phyloP scores from a whole-genome alignment of 2,113 vertebrate species.

The Cyanoderma ruficeps region DNA sequence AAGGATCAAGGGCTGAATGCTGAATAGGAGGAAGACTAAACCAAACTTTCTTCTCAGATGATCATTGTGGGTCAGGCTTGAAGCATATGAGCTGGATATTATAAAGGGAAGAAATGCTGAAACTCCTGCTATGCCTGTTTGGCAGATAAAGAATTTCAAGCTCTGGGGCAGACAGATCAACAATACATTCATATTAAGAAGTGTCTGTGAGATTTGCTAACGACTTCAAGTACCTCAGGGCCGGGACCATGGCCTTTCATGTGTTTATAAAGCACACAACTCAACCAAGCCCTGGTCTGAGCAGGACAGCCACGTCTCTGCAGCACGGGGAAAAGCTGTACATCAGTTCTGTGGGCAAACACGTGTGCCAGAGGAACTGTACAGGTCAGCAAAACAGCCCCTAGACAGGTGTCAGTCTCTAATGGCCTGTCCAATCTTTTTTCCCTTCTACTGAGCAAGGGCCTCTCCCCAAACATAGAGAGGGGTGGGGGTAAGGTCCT shows the following conservation, averaged over 20 bases:
- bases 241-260: background rate
- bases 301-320: background rate
- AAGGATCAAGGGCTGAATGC: slow-evolving; percentile 48
- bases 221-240: background rate
- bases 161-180: slow-evolving; percentile 65
- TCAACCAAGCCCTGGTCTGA: background rate
- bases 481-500: background rate
- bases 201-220: slow-evolving; percentile 61
- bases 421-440: background rate
- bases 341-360: background rate
- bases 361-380: background rate
- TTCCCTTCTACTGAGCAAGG: background rate
- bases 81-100: slow-evolving; percentile 25
- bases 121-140: slow-evolving; percentile 61
- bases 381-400: background rate
- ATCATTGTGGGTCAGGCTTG: slow-evolving; percentile 45
- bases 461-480: background rate
- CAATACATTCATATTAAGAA: slow-evolving; percentile 59
- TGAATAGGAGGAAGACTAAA: slow-evolving; percentile 22
- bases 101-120: slow-evolving; percentile 51
- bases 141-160: slow-evolving; percentile 64
- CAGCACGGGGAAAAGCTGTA: background rate
- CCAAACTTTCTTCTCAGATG: slow-evolving; percentile 49
- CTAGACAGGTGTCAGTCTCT: background rate
- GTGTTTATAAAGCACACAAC: background rate